A percentile compares a stretch with the other conserved stretches of the same genome.
phyloP scores from a whole-genome alignment of 2,113 vertebrate genomes.

The Aleadryas rufinucha region DNA sequence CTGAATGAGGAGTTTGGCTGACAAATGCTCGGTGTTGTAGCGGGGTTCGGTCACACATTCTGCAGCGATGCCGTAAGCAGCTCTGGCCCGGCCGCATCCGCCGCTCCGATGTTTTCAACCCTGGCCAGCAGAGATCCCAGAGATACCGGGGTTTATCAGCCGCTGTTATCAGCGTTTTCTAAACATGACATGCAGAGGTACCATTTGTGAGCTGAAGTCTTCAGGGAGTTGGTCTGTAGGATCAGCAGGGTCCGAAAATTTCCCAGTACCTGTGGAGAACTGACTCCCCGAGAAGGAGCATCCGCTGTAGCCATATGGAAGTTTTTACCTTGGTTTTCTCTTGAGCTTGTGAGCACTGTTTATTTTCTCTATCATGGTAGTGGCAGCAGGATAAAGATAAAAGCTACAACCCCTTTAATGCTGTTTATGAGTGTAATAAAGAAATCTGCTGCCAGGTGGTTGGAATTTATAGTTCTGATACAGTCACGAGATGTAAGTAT shows the following conservation, averaged over 20 bases:
- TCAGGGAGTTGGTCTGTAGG: background rate
- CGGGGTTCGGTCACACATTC: background rate
- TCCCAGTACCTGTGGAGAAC: background rate
- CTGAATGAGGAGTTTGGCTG: background rate
- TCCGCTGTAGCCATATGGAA: background rate
- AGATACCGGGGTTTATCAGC: rapidly evolving
- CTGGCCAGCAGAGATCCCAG: background rate
- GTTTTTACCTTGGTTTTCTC: background rate
- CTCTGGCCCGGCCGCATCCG: background rate
- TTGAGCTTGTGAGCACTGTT: background rate
- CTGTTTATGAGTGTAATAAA: background rate
- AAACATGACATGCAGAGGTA: no score
- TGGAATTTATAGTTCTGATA: background rate
- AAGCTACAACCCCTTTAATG: background rate
- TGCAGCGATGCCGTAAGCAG: background rate
- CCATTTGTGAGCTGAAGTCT: background rate
- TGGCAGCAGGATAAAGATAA: background rate
- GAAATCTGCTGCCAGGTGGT: background rate
- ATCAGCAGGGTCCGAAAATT: background rate
- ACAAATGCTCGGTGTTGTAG: background rate
- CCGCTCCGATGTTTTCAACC: background rate
- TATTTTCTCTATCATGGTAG: background rate
- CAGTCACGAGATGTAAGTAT: background rate
- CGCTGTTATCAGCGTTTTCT: rapidly evolving
- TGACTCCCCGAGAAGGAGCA: background rate